Conservation (phyloP, 2,113 vertebrate genomes). For the Hippocampus zosterae region DNA sequence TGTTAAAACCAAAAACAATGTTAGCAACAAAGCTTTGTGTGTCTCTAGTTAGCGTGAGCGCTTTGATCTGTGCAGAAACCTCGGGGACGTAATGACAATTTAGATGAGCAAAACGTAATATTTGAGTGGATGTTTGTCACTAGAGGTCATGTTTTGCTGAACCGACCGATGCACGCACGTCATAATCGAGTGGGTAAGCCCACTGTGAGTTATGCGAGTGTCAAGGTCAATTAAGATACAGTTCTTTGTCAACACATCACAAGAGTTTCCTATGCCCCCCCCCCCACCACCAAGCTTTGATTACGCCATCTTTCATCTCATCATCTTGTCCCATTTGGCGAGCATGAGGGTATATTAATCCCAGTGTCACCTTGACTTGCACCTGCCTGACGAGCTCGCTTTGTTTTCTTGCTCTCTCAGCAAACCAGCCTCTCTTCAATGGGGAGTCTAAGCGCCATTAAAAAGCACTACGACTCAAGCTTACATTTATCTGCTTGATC, state of each 20-base stretch:
- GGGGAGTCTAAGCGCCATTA: not conserved
- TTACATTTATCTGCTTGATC: conserved; percentile 31
- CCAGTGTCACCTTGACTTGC: conserved; percentile 54
- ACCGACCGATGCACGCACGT: too few species aligned
- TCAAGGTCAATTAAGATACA: too few species aligned
- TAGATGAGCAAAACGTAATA: too few species aligned
- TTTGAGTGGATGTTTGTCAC: too few species aligned
- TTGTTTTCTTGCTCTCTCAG: conserved; percentile 25
- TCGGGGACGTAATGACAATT: too few species aligned
- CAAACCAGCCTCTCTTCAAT: conserved; percentile 11
- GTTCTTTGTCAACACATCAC: not conserved
- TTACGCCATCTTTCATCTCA: not conserved
- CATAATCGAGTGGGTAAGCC: too few species aligned
- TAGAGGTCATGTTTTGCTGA: too few species aligned
- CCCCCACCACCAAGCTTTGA: not conserved
- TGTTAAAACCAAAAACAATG: too few species aligned
- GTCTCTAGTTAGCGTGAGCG: too few species aligned
- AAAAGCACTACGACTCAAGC: conserved; percentile 15
- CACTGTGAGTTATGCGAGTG: too few species aligned
- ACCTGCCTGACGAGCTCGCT: conserved; percentile 22
- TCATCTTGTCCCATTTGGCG: conserved; percentile 23
- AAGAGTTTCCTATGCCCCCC: not conserved
- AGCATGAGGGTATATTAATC: conserved; percentile 45
- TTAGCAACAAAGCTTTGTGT: too few species aligned
- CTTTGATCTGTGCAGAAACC: too few species aligned